phyloP scores from a whole-genome alignment of 2,113 vertebrate species.

The Callipepla californica region DNA sequence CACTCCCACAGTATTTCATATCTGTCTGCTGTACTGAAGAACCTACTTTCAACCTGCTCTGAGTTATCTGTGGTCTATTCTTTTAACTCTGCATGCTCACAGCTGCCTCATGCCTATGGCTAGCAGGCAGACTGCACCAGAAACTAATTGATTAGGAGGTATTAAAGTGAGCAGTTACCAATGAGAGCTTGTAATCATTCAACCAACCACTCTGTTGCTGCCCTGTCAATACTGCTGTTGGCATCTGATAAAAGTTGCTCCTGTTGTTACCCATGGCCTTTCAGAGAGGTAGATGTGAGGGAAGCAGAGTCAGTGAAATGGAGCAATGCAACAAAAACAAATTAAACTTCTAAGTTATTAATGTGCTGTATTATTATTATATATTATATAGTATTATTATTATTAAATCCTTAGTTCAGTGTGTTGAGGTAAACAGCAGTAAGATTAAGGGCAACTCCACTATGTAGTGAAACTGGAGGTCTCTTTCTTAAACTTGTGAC shows the following conservation, averaged over 20 bases:
- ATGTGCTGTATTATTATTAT: too few species aligned
- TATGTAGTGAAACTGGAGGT: background rate
- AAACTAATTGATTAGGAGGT: background rate
- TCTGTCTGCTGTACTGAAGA: background rate
- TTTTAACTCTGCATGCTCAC: background rate
- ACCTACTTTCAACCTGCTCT: background rate
- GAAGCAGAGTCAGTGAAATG: background rate
- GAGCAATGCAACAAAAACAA: background rate
- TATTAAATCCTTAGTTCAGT: background rate
- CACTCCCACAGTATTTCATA: background rate
- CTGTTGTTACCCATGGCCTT: background rate
- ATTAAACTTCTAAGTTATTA: background rate
- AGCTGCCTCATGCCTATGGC: background rate
- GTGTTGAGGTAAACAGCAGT: background rate
- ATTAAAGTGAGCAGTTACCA: background rate
- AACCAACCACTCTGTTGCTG: background rate
- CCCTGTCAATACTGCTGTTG: background rate
- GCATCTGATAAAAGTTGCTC: background rate
- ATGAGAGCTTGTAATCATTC: background rate
- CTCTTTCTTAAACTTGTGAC: background rate
- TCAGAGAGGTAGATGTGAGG: background rate
- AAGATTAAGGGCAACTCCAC: background rate
- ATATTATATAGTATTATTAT: background rate
- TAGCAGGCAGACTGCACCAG: background rate
- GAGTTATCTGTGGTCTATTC: background rate